Evolutionary conservation across 2,113 vertebrate genomes (phyloP).

Genomic region (Larimichthys polyactis): DNA sequence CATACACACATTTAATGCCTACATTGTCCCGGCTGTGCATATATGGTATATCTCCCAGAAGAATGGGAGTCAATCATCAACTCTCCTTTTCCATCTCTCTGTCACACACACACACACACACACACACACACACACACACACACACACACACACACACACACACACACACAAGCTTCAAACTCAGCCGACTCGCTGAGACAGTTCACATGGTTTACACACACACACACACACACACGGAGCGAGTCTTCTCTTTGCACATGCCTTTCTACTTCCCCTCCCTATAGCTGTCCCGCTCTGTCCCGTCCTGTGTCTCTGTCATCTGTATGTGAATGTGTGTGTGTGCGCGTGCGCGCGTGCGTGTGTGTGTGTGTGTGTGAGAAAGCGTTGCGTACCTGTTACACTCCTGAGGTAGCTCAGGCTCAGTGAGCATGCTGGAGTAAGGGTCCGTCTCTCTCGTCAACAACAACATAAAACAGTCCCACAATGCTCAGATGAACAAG

Average conservation of each 20-base stretch:
- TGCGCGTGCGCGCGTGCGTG: background rate
- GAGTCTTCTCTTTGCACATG: conserved; percentile 33
- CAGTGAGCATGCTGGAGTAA: conserved; percentile 98
- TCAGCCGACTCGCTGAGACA: conserved; percentile 48
- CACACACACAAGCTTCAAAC: conserved; percentile 29
- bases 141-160: conserved; percentile 30
- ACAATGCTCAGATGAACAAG: conserved; percentile 80
- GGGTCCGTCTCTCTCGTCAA: conserved; percentile 85
- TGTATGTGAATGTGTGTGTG: conserved; percentile 21
- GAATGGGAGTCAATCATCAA: conserved; percentile 72
- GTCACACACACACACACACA: conserved; percentile 27
- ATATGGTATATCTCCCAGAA: conserved; percentile 41
- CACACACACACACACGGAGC: conserved; percentile 7
- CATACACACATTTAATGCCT: background rate
- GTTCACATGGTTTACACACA: conserved; percentile 42
- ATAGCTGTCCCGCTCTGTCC: conserved; percentile 37
- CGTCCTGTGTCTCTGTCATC: conserved; percentile 56
- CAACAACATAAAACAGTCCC: conserved; percentile 92
- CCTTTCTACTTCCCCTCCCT: conserved; percentile 26
- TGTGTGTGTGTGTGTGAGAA: conserved; percentile 35
- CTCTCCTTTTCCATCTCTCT: conserved; percentile 52
- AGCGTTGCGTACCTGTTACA: conserved; percentile 94
- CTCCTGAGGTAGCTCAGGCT: conserved; percentile 98
- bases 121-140: conserved; percentile 18
- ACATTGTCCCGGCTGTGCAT: conserved; percentile 48